Evolutionary conservation across 2,113 vertebrate genomes (phyloP).

Genomic region (Panurus biarmicus): DNA sequence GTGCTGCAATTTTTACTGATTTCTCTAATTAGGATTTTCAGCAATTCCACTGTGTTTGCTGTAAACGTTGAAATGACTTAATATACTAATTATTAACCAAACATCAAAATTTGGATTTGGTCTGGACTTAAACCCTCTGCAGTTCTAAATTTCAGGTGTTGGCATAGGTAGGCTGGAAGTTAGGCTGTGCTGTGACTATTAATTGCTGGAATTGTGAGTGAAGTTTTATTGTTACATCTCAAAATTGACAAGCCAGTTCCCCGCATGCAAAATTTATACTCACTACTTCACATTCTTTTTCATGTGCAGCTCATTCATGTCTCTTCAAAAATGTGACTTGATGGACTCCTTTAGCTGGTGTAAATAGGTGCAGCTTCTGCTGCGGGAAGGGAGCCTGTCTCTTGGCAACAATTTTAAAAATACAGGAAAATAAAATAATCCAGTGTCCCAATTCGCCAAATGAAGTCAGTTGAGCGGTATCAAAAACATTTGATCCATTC

Average conservation of each 20-base stretch:
- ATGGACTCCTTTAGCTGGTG: not conserved
- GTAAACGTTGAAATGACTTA: not conserved
- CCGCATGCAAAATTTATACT: not conserved
- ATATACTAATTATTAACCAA: constrained; percentile 11
- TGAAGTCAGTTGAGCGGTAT: not conserved
- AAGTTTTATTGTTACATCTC: not conserved
- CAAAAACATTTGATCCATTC: not conserved
- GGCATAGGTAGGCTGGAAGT: not conserved
- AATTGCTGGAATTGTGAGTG: not conserved
- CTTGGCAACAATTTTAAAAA: not conserved
- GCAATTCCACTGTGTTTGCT: not conserved
- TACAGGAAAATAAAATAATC: not conserved
- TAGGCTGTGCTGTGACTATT: not conserved
- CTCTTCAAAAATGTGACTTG: not conserved
- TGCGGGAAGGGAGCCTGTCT: not conserved
- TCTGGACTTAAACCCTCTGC: not conserved
- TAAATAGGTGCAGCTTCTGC: not conserved
- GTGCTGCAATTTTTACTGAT: constrained; percentile 48
- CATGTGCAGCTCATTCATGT: constrained; percentile 6
- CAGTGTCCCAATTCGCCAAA: not conserved
- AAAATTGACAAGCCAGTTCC: not conserved
- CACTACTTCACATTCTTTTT: not conserved
- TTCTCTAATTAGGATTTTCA: constrained; percentile 53
- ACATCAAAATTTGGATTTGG: not conserved
- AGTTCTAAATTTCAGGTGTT: not conserved